Evolutionary conservation across 2,888 invertebrate species (phyloP).

Genomic region (Chaitophorus viminalis): DNA sequence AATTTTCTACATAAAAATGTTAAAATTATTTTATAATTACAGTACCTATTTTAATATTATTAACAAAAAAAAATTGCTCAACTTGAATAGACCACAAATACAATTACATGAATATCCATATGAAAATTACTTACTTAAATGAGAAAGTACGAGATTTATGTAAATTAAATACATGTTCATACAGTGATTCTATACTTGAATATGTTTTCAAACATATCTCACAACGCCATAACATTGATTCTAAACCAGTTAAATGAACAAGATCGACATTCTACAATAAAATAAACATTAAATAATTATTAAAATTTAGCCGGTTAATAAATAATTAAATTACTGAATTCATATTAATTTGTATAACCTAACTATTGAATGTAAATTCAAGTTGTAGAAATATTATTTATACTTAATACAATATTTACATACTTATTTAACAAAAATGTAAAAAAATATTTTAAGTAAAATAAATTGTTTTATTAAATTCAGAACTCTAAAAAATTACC

Average conservation of each 20-base stretch:
- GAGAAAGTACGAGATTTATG: conserved; percentile 5
- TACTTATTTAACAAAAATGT: neutral
- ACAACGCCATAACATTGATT: conserved; percentile 37
- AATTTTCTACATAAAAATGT: too few relatives aligned
- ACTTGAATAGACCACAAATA: too few relatives aligned
- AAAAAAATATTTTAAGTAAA: neutral
- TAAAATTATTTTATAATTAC: too few relatives aligned
- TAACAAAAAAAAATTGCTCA: too few relatives aligned
- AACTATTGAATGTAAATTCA: neutral
- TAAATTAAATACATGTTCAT: conserved; percentile 36
- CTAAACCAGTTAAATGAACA: conserved; percentile 51
- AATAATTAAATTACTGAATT: neutral
- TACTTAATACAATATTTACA: neutral
- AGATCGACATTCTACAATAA: conserved; percentile 29
- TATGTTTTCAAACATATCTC: conserved; percentile 46
- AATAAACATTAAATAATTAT: too few relatives aligned
- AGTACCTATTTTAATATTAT: too few relatives aligned
- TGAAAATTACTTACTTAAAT: conserved; percentile 33
- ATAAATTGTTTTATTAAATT: conserved; percentile 30
- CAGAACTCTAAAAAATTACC: conserved; percentile 1
- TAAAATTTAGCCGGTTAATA: too few relatives aligned
- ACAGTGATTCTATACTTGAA: conserved; percentile 19
- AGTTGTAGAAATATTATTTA: neutral
- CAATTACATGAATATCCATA: too few relatives aligned
- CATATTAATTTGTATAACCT: neutral